These are phyloP conservation scores for Pseudanteris insignis DNA, from an alignment of 2,888 invertebrate genomes.

Conservation along the genomic window DNA sequence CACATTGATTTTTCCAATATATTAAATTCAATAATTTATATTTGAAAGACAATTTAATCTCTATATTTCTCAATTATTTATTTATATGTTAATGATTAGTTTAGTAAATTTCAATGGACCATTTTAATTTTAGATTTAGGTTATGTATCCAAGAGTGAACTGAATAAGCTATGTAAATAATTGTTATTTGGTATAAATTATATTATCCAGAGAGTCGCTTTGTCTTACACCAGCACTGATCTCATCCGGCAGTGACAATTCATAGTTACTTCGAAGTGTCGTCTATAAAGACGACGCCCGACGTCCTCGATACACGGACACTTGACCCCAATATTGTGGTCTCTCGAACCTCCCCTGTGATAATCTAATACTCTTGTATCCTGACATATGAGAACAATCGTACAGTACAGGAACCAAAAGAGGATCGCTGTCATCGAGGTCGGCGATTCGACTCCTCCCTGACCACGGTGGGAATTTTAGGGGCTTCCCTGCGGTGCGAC, in stretches of 20 bases:
- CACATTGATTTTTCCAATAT: too few relatives aligned
- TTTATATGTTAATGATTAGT: too few relatives aligned
- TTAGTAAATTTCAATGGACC: too few relatives aligned
- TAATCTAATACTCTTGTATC: conserved; percentile 46
- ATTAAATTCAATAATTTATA: too few relatives aligned
- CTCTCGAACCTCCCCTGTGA: conserved; percentile 37
- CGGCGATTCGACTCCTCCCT: conserved; percentile 12
- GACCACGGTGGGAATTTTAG: conserved; percentile 42
- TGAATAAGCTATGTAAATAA: too few relatives aligned
- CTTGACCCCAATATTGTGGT: conserved; percentile 56
- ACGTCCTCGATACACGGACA: conserved; percentile 54
- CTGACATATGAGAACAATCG: conserved; percentile 45
- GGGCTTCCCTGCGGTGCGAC: conserved; percentile 42
- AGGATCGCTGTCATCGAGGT: conserved; percentile 28
- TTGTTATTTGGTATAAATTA: neutral
- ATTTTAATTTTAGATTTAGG: too few relatives aligned
- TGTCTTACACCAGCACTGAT: neutral
- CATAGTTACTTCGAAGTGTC: conserved; percentile 29
- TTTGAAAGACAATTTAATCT: too few relatives aligned
- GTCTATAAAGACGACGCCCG: conserved; percentile 49
- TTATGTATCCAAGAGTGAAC: too few relatives aligned
- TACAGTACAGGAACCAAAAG: conserved; percentile 33
- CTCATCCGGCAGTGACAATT: conserved; percentile 9
- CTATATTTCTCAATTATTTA: too few relatives aligned
- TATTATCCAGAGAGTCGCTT: neutral